A percentile compares a stretch with the other conserved stretches of the same genome.
phyloP scores from a whole-genome alignment of 2,888 invertebrate genomes.

The Gymnoscelis rufifasciata region DNA sequence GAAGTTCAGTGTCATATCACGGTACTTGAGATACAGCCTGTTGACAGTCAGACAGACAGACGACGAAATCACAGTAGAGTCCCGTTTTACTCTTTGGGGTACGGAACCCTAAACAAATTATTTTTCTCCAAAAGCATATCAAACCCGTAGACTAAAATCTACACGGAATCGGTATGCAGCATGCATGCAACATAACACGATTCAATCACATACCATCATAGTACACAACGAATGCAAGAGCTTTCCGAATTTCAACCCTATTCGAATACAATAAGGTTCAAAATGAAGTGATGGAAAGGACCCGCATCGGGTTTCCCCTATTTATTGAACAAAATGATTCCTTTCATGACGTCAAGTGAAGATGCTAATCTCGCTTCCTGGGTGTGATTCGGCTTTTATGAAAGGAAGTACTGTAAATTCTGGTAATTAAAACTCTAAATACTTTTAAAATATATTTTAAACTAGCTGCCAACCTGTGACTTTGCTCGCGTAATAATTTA shows the following conservation, averaged over 20 bases:
- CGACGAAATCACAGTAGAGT: not conserved
- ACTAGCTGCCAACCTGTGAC: too few species aligned
- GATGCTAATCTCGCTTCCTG: slow-evolving; percentile 59
- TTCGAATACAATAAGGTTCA: slow-evolving; percentile 10
- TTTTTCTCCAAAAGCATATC: too few species aligned
- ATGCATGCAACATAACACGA: slow-evolving; percentile 43
- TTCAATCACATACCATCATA: slow-evolving; percentile 64
- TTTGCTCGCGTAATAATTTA: too few species aligned
- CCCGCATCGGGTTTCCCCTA: slow-evolving; percentile 62
- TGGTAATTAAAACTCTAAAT: not conserved
- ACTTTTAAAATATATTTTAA: too few species aligned
- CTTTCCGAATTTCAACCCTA: slow-evolving; percentile 13
- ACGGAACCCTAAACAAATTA: too few species aligned
- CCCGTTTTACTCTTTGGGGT: not conserved
- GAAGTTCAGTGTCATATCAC: too few species aligned
- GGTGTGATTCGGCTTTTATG: slow-evolving; percentile 25
- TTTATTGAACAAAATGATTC: slow-evolving; percentile 64
- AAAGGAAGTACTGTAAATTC: not conserved
- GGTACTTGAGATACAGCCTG: too few species aligned
- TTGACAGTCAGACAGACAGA: too few species aligned
- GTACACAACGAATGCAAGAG: slow-evolving; percentile 35
- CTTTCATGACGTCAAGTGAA: slow-evolving; percentile 52
- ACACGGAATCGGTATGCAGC: slow-evolving; percentile 55
- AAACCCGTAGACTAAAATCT: slow-evolving; percentile 27
- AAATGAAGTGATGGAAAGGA: slow-evolving; percentile 18